Base-by-base conservation (phyloP, 2,797 vertebrate species). In the Gymnodraco acuticeps region DNA sequence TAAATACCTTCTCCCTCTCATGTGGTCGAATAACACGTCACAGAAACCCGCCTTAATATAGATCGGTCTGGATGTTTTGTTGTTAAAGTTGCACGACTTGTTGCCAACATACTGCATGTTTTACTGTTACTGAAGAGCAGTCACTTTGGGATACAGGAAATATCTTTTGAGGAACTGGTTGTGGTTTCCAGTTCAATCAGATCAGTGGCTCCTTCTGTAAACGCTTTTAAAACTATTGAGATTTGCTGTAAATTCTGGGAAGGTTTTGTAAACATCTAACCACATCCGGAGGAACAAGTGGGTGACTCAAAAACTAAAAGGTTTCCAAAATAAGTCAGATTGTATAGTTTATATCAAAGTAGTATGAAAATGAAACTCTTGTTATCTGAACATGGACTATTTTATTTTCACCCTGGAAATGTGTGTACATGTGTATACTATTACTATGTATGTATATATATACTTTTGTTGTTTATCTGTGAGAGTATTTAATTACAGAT, bases 151-250 rank as follows among this genome's bases (percentile, higher is more conserved):
- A 9, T 9, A 9, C 6, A 38, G 33, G 33, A 38, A 2, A 38
- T 38, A 38, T 38, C 33, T 38, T 38, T 2, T 38, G 7, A 38
- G 33, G 33, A 38, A 9, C 33, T 9, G 7, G 7, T 38, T 38
- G 33, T 19, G 16, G 11, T n/a, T 51, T 27, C 55, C 33, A 45
- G 33, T 15, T 43, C 9, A 20, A 51, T 60, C 19, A 51, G 19
- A 60, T 51, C 67, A 14, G 46, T 5, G 41, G 19, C 41, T 55
- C n/a, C 17, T 48, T 42, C 56, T 52, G 48, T 70, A 16, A 52
- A 67, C 7, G 53, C 63, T 8, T 33, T 16, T 12, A 0, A 42
- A 42, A 69, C 43, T 20, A 41, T 15, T 23, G 6, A 62, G 38
- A 42, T 58, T 50, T 6, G 14, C 47, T 10, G 68, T 15, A 10